Conservation (phyloP, 2,797 vertebrate genomes). For the Sebastes taczanowskii region DNA sequence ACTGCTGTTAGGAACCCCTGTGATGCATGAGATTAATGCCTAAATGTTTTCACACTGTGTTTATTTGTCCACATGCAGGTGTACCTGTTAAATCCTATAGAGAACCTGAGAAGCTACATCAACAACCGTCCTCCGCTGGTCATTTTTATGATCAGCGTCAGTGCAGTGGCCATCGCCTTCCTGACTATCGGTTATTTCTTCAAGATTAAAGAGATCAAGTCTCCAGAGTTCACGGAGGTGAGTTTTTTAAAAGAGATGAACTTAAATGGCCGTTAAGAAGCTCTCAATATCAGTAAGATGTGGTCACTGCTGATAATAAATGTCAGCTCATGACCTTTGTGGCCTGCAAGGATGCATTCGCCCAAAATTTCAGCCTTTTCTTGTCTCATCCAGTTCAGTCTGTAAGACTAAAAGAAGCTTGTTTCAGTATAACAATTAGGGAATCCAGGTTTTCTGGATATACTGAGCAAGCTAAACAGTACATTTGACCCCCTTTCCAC, state of each 20-base stretch:
- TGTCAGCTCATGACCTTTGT: background rate
- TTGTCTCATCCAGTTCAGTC: background rate
- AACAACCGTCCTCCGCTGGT: slow-evolving; percentile 96
- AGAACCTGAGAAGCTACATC: slow-evolving; percentile 95
- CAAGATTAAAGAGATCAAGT: slow-evolving; percentile 99
- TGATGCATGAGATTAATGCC: background rate
- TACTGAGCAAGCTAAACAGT: background rate
- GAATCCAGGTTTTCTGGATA: background rate
- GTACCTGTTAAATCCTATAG: slow-evolving; percentile 91
- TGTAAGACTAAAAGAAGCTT: background rate
- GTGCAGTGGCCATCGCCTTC: slow-evolving; percentile 97
- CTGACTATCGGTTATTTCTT: slow-evolving; percentile 99
- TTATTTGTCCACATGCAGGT: slow-evolving; percentile 79
- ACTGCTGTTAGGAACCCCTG: background rate
- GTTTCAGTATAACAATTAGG: background rate
- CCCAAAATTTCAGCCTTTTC: background rate
- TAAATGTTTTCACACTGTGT: background rate
- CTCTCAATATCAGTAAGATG: background rate
- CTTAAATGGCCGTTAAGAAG: background rate
- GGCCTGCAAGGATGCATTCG: background rate
- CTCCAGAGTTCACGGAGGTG: slow-evolving; percentile 95
- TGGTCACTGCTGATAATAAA: background rate
- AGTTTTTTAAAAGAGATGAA: background rate
- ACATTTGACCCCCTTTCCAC: background rate
- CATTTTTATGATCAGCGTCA: slow-evolving; percentile 99